These are phyloP conservation scores for Philopotamus ludificatus DNA, from an alignment of 1,140 invertebrate genomes.

Conservation along the genomic window DNA sequence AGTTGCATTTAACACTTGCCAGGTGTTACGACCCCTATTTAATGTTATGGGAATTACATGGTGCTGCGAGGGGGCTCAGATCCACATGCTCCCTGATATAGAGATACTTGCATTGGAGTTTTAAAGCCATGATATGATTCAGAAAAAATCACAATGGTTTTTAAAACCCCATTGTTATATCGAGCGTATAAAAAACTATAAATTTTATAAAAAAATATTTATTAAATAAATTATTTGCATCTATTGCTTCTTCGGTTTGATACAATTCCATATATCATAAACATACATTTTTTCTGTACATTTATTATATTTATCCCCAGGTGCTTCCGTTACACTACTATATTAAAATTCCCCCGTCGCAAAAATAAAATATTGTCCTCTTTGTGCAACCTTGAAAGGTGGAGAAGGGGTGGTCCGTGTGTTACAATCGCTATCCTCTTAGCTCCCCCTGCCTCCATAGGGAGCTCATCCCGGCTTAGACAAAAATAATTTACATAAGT, in stretches of 20 bases:
- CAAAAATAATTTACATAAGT: slow-evolving; percentile 36
- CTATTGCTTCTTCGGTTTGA: too few relatives aligned
- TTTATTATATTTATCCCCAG: slow-evolving; percentile 22
- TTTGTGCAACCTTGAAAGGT: slow-evolving; percentile 24
- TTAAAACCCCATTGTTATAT: too few relatives aligned
- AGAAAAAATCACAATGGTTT: too few relatives aligned
- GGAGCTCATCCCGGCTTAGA: slow-evolving; percentile 31
- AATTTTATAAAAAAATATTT: too few relatives aligned
- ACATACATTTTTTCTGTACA: too few relatives aligned
- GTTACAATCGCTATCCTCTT: slow-evolving; percentile 39
- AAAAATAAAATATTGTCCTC: slow-evolving; percentile 8
- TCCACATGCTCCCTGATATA: not conserved
- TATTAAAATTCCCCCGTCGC: slow-evolving; percentile 22
- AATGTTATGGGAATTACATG: slow-evolving; percentile 25
- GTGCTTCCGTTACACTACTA: slow-evolving; percentile 11
- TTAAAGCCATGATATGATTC: too few relatives aligned
- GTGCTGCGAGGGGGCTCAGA: not conserved
- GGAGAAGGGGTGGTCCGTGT: slow-evolving; percentile 27
- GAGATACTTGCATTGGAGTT: too few relatives aligned
- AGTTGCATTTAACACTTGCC: slow-evolving; percentile 38
- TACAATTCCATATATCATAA: too few relatives aligned
- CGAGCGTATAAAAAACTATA: too few relatives aligned
- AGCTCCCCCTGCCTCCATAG: slow-evolving; percentile 33
- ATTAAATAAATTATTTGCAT: too few relatives aligned
- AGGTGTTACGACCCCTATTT: slow-evolving; percentile 32